Base-by-base conservation (phyloP, 2,113 vertebrate genomes). In the Leucosticte australis region DNA sequence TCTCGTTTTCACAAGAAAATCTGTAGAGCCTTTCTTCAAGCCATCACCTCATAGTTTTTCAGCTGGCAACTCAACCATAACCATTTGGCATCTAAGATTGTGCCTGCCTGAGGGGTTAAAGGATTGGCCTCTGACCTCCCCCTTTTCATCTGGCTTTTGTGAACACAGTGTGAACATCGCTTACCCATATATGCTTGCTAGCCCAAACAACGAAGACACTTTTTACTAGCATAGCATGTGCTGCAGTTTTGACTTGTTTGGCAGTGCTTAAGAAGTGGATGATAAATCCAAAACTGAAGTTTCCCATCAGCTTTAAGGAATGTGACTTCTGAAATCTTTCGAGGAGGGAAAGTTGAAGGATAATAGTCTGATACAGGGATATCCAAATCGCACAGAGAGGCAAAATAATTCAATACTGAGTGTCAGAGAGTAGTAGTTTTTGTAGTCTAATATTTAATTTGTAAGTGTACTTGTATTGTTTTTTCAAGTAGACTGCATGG, bases 21-120 rank as follows among this genome's bases (percentile, higher is more conserved):
- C 26, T 52, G 26, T 62, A 71, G 22, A 67, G 24, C 33, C 18
- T 63, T 92, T 92, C 62, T 91, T 87, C 44, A 82, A 75, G 62
- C 70, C 69, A n/a, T 91, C 74, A 78, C 21, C 33, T 82, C 19
- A 17, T n/a, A 56, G 65, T 59, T 94, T 84, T 82, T 91, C 56
- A 91, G 23, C 33, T 89, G 57, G 16, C 81, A 92, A 70, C 52
- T 96, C 81, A 94, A 57, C 74, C 81, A n/a, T 84, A 82, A 68
- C 74, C 26, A 3, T 71, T 84, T 7, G 7, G 16, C 1, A 2
- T 55, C 42, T 85, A 49, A 69, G 55, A 28, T 7, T 62, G 26
- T 77, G 49, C n/a, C 37, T 87, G 30, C 8, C 4, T 47, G 53
- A 91, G 42, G 6, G 11, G 13, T 8, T 79, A 65, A 79, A 78